A percentile compares a stretch with the other conserved stretches of the same genome.
Conservation (phyloP, 2,113 vertebrate genomes). For the Macroglossus sobrinus region DNA sequence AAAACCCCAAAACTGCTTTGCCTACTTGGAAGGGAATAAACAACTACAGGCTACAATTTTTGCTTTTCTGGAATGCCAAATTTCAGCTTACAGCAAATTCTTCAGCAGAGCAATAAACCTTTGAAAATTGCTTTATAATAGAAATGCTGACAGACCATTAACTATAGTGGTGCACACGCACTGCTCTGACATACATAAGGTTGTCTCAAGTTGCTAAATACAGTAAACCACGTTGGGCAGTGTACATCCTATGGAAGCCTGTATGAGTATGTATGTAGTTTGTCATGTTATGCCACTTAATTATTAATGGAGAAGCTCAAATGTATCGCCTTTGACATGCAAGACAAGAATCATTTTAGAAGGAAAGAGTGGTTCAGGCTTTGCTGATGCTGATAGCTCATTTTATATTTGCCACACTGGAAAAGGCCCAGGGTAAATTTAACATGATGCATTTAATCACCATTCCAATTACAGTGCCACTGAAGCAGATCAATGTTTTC, state of each 20-base stretch:
- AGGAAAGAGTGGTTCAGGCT: conserved; percentile 51
- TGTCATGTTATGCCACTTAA: conserved; percentile 28
- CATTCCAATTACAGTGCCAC: conserved; percentile 68
- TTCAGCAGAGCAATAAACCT: conserved; percentile 79
- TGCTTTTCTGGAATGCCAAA: conserved; percentile 75
- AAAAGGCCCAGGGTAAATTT: conserved; percentile 73
- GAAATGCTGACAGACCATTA: conserved; percentile 82
- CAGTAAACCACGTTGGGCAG: conserved; percentile 10
- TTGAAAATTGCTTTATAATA: conserved; percentile 84
- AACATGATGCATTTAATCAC: conserved; percentile 75
- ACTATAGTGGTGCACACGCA: conserved; percentile 66
- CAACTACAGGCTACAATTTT: conserved; percentile 59
- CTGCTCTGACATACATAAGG: conserved; percentile 63
- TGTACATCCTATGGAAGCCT: conserved; percentile 10
- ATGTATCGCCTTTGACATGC: not conserved
- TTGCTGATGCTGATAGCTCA: conserved; percentile 41
- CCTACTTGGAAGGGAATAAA: conserved; percentile 74
- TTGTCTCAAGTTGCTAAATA: conserved; percentile 63
- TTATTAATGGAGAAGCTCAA: conserved; percentile 45
- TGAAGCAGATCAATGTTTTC: conserved; percentile 76
- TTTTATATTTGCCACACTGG: conserved; percentile 71
- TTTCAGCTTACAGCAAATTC: conserved; percentile 75
- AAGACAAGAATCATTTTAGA: conserved; percentile 56
- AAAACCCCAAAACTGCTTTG: conserved; percentile 59
- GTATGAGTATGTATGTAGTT: conserved; percentile 29